Evolutionary conservation across 2,888 invertebrate species (phyloP).

Genomic region (Seira ritae): DNA sequence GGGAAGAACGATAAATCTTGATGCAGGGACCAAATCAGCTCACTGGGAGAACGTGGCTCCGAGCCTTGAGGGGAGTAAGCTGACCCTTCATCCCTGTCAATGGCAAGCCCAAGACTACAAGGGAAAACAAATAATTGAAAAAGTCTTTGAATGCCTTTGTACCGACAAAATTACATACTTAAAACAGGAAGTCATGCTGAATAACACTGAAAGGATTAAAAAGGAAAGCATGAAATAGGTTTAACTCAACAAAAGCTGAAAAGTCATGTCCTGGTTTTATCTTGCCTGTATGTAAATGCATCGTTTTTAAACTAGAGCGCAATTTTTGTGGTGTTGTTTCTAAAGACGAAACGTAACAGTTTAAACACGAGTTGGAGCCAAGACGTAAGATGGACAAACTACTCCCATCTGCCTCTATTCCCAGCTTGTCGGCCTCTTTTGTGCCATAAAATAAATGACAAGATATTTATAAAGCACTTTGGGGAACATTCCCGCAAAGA

Average conservation of each 20-base stretch:
- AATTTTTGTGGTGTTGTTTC: too few species aligned
- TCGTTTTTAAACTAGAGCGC: too few species aligned
- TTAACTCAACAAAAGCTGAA: neutral
- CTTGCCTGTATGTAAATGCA: too few species aligned
- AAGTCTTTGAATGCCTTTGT: too few species aligned
- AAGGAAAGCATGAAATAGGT: too few species aligned
- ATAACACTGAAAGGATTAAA: too few species aligned
- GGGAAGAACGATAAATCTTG: slow-evolving; percentile 90
- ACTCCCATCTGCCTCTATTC: neutral
- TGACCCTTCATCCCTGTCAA: slow-evolving; percentile 65
- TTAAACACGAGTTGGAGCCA: neutral
- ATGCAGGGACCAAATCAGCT: slow-evolving; percentile 85
- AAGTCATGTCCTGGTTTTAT: neutral
- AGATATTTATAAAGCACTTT: slow-evolving; percentile 53
- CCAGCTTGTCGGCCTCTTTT: too few species aligned
- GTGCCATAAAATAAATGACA: slow-evolving; percentile 35
- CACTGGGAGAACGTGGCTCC: too few species aligned
- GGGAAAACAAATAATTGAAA: too few species aligned
- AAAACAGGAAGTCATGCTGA: too few species aligned
- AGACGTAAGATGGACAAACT: slow-evolving; percentile 19
- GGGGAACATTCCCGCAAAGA: slow-evolving; percentile 51
- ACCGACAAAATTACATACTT: too few species aligned
- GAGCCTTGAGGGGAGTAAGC: slow-evolving; percentile 67
- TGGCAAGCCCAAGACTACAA: slow-evolving; percentile 68
- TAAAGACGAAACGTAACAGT: too few species aligned